A percentile compares a stretch with the other conserved stretches of the same genome.
Conservation (phyloP, 2,797 vertebrate species). For the Oophaga sylvatica region DNA sequence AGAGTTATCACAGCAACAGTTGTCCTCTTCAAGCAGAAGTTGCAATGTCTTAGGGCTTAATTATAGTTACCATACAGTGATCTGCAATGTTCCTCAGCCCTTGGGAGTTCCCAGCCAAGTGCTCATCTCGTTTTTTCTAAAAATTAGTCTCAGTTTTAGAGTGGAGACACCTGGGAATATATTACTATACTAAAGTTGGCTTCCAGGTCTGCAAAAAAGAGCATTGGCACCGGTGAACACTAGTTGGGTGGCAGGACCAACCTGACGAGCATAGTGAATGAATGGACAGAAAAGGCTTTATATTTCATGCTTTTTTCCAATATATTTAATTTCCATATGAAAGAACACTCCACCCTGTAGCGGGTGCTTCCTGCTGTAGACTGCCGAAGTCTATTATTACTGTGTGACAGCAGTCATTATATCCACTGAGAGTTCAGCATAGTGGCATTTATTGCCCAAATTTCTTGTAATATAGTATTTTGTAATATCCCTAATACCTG, state of each 20-base stretch:
- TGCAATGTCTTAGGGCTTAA: slow-evolving; percentile 34
- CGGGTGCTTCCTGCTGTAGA: slow-evolving; percentile 8
- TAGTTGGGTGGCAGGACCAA: slow-evolving; percentile 34
- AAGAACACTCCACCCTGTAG: not conserved
- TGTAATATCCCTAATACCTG: not conserved
- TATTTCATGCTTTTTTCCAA: slow-evolving; percentile 34
- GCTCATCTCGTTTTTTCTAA: slow-evolving; percentile 15
- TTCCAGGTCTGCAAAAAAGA: slow-evolving; percentile 27
- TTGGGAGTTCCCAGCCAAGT: not conserved
- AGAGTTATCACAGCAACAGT: slow-evolving; percentile 19
- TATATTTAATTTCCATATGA: slow-evolving; percentile 43
- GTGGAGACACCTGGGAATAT: slow-evolving; percentile 25
- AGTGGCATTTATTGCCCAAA: not conserved
- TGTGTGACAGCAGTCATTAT: not conserved
- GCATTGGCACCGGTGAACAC: slow-evolving; percentile 30
- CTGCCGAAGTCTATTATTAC: not conserved
- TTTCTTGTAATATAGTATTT: not conserved
- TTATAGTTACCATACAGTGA: slow-evolving; percentile 18
- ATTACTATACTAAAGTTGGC: slow-evolving; percentile 12
- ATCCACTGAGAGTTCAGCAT: not conserved
- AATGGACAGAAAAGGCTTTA: slow-evolving; percentile 19
- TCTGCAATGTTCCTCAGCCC: slow-evolving; percentile 23
- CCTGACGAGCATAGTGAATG: not conserved
- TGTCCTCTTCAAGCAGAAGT: slow-evolving; percentile 28
- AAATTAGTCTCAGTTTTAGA: not conserved